These are phyloP conservation scores for Pteromalus puparum DNA, from an alignment of 1,140 invertebrate genomes.

Conservation along the genomic window DNA sequence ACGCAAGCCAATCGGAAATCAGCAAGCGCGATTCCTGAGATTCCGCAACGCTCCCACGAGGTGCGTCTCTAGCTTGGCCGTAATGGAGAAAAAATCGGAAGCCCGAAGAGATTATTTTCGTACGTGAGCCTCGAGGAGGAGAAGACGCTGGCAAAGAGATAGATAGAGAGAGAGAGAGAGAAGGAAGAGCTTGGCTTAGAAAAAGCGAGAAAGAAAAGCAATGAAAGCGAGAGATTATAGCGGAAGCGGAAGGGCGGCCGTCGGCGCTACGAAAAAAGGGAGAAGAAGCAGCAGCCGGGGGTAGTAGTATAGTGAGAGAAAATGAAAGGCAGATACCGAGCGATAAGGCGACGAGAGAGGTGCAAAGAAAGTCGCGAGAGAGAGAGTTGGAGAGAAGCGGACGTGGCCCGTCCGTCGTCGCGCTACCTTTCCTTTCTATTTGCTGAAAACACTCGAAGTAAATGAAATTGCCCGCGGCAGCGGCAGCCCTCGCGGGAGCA, in stretches of 20 bases:
- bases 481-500: conserved; percentile 5
- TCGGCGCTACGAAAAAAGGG: background rate
- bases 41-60: background rate
- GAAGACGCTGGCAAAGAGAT: background rate
- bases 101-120: conserved; percentile 41
- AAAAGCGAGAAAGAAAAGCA: conserved; percentile 9
- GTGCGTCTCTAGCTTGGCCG: background rate
- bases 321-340: conserved; percentile 18
- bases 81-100: conserved; percentile 20
- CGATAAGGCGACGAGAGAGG: conserved; percentile 37
- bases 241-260: background rate
- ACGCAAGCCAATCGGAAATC: background rate
- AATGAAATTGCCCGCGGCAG: conserved; percentile 50
- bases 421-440: conserved; percentile 36
- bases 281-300: background rate
- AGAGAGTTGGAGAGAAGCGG: background rate
- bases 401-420: background rate
- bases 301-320: background rate
- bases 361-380: conserved; percentile 1
- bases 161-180: background rate
- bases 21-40: conserved; percentile 18
- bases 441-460: conserved; percentile 45
- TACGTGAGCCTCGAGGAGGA: background rate
- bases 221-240: conserved; percentile 1
- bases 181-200: background rate